Evolutionary conservation across 1,140 invertebrate species (phyloP).

Genomic region (Eubasilissa regina): DNA sequence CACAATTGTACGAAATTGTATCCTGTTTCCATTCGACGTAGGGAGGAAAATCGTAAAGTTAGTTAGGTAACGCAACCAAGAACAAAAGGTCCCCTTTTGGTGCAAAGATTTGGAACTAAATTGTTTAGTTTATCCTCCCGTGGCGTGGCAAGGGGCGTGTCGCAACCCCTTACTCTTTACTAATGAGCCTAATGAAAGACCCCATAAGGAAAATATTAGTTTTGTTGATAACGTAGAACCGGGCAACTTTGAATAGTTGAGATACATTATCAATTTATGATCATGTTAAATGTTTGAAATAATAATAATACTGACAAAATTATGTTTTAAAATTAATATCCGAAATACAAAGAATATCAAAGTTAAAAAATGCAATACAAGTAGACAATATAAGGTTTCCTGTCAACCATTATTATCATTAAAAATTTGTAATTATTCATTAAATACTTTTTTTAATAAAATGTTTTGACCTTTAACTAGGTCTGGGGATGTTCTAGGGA

Average conservation of each 20-base stretch:
- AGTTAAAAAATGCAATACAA: too few species aligned
- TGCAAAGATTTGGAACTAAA: conserved; percentile 27
- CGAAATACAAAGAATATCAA: too few species aligned
- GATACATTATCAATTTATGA: not conserved
- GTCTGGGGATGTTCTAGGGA: too few species aligned
- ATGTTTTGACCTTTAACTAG: too few species aligned
- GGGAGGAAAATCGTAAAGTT: conserved; percentile 9
- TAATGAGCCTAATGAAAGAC: conserved; percentile 36
- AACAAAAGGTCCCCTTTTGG: conserved; percentile 18
- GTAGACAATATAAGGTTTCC: too few species aligned
- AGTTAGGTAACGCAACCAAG: not conserved
- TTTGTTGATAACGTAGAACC: not conserved
- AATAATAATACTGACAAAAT: too few species aligned
- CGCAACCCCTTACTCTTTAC: conserved; percentile 12
- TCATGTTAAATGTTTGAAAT: too few species aligned
- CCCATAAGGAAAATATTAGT: conserved; percentile 33
- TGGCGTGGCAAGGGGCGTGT: not conserved
- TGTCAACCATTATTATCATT: too few species aligned
- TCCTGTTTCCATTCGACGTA: conserved; percentile 13
- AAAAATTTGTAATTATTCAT: too few species aligned
- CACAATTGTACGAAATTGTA: not conserved
- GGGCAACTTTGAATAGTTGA: not conserved
- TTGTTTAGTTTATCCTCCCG: conserved; percentile 38
- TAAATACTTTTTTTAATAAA: too few species aligned
- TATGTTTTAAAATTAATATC: too few species aligned